phyloP scores from a whole-genome alignment of 1,140 invertebrate genomes.

The Drosophila fuyamai region DNA sequence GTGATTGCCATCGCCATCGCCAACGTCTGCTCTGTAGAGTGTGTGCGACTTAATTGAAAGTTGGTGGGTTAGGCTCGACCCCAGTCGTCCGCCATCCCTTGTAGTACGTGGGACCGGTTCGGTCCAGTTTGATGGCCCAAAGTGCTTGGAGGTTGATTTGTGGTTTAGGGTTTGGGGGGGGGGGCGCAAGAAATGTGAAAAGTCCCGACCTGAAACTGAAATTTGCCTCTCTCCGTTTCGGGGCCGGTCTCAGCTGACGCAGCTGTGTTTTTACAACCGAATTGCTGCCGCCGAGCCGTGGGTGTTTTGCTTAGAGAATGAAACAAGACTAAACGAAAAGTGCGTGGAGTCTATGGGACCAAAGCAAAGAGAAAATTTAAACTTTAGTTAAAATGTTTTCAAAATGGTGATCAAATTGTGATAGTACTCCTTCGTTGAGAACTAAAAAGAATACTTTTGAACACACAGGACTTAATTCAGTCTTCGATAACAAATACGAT shows the following conservation, averaged over 20 bases:
- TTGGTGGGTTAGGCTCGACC: constrained; percentile 38
- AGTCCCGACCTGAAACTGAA: constrained; percentile 11
- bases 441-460: too few relatives aligned
- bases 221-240: constrained; percentile 5
- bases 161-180: constrained; percentile 5
- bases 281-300: constrained; percentile 38
- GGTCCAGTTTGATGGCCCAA: constrained; percentile 41
- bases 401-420: too few relatives aligned
- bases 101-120: constrained; percentile 5
- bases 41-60: constrained; percentile 62
- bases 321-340: constrained; percentile 4
- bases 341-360: neutral
- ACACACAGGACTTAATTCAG: too few relatives aligned
- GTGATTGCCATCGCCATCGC: constrained; percentile 60
- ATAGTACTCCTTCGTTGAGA: too few relatives aligned
- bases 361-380: neutral
- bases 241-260: constrained; percentile 5
- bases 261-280: constrained; percentile 51
- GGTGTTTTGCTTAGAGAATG: constrained; percentile 41
- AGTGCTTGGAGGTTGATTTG: constrained; percentile 53
- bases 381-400: too few relatives aligned
- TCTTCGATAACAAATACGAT: too few relatives aligned
- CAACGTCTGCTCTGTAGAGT: constrained; percentile 11
- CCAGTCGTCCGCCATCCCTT: constrained; percentile 1
- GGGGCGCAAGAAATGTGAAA: constrained; percentile 41